Evolutionary conservation across 2,888 invertebrate genomes (phyloP), one percentile per base, ranked within the genome.

Genomic region (Trissolcus brochymenae): DNA sequence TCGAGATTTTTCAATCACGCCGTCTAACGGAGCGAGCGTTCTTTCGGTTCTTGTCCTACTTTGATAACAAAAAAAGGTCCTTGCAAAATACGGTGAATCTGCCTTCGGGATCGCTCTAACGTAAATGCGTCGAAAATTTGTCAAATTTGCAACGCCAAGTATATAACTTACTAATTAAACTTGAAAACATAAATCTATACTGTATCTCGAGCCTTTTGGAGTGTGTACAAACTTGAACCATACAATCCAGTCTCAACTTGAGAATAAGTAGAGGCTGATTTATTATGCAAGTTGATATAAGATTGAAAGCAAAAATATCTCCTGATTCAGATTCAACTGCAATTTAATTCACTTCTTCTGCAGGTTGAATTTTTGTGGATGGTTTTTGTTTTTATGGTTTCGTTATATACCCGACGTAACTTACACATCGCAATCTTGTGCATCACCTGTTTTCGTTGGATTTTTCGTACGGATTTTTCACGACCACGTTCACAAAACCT

Each of bases 121-220:
- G 9, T 35, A 11, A 9, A 1, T 9, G 9, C 9, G 9, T 35
- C 9, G 35, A 35, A 35, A 35, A 35, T 35, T 35, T 9, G 35
- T 14, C 21, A 17, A 14, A 14, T 55, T 55, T 16, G 55, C 56
- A 56, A 50, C 25, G 53, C 4, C 6, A 6, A 49, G 25, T 49
- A 35, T 54, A 16, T 14, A 46, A 72, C 51, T 35, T 54, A 51
- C 62, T 72, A 64, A 72, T 72, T 72, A 64, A 72, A 70, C 25
- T 57, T 35, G 29, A 29, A 51, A 64, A 57, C 53, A 59, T 64
- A 72, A 72, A 64, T 64, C 49, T 43, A 49, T 19, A 35, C 35
- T 16, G 35, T 16, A 59, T 43, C 21, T 17, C 1, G 6, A 57
- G 64, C 51, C 57, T 72, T 64, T 57, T 46, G 57, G 53, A 64